These are phyloP conservation scores for Cyprinodon tularosa DNA, from an alignment of 2,113 vertebrate species.

Conservation along the genomic window DNA sequence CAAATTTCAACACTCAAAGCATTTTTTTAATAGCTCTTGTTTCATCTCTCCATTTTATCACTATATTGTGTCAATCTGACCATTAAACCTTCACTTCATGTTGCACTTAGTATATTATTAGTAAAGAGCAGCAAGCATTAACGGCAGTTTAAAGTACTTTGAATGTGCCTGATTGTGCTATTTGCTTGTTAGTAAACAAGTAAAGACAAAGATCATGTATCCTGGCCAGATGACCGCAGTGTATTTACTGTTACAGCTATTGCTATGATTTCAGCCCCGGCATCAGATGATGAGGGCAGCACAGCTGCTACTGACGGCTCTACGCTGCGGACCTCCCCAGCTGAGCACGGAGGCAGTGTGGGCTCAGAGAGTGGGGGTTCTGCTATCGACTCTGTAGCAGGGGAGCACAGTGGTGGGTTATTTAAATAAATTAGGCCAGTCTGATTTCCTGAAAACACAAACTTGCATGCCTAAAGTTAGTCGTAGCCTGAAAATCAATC, in stretches of 20 bases:
- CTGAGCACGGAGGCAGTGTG: constrained; percentile 96
- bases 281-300: constrained; percentile 98
- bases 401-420: constrained; percentile 94
- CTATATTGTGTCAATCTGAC: background rate
- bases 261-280: constrained; percentile 97
- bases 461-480: constrained; percentile 5
- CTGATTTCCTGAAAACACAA: constrained; percentile 6
- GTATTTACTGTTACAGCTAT: constrained; percentile 97
- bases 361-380: constrained; percentile 98
- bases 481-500: background rate
- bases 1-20: background rate
- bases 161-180: background rate
- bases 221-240: constrained; percentile 73
- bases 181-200: constrained; percentile 32
- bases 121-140: background rate
- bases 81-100: constrained; percentile 6
- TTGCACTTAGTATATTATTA: background rate
- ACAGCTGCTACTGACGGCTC: constrained; percentile 98
- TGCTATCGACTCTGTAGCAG: constrained; percentile 95
- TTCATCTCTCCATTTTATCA: background rate
- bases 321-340: constrained; percentile 95
- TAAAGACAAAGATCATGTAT: constrained; percentile 48
- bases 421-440: constrained; percentile 22
- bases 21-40: background rate
- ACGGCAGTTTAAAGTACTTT: background rate